A percentile compares a stretch with the other conserved stretches of the same genome.
Evolutionary conservation across 2,797 vertebrate species (phyloP).

Genomic region (Tiaroga cobitis): DNA sequence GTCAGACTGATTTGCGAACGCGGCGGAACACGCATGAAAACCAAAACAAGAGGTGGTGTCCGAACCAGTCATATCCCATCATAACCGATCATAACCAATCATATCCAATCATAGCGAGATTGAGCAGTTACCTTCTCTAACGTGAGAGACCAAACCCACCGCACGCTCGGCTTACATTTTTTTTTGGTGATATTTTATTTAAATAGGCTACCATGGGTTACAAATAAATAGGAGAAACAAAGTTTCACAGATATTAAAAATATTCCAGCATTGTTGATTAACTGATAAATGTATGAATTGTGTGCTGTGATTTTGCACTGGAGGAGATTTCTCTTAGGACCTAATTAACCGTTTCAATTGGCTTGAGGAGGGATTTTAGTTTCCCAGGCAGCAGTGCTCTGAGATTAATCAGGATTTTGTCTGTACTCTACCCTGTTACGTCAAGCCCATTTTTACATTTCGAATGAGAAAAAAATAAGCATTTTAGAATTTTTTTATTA

Average conservation of each 20-base stretch:
- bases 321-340: constrained; percentile 76
- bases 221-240: constrained; percentile 22
- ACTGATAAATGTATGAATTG: constrained; percentile 76
- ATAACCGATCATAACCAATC: too few relatives aligned
- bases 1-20: too few relatives aligned
- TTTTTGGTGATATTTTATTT: too few relatives aligned
- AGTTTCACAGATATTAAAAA: constrained; percentile 36
- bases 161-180: too few relatives aligned
- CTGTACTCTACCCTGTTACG: constrained; percentile 35
- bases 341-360: constrained; percentile 73
- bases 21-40: too few relatives aligned
- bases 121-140: too few relatives aligned
- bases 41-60: too few relatives aligned
- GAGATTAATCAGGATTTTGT: constrained; percentile 65
- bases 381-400: constrained; percentile 56
- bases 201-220: not conserved
- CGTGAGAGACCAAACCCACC: too few relatives aligned
- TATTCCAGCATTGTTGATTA: constrained; percentile 72
- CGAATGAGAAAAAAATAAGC: not conserved
- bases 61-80: too few relatives aligned
- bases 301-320: constrained; percentile 69
- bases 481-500: not conserved
- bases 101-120: too few relatives aligned
- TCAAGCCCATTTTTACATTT: constrained; percentile 20
- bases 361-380: constrained; percentile 60